Evolutionary conservation across 1,140 invertebrate species (phyloP).

Genomic region (Drosophila subpulchrella): DNA sequence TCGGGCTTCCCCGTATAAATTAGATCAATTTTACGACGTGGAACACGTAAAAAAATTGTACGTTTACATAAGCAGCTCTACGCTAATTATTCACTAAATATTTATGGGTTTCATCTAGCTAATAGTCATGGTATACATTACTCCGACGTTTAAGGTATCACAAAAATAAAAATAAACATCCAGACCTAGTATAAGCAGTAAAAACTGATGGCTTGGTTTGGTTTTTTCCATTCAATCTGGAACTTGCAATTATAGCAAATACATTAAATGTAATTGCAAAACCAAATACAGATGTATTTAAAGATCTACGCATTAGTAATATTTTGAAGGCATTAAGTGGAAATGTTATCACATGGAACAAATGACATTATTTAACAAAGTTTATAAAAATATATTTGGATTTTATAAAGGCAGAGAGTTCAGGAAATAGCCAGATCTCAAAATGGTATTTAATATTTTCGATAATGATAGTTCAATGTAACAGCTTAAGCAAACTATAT

Average conservation of each 20-base stretch:
- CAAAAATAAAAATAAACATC: neutral
- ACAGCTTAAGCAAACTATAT: neutral
- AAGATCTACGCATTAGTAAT: no score
- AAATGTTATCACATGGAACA: no score
- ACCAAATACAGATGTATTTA: neutral
- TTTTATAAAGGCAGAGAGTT: neutral
- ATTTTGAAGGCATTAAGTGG: no score
- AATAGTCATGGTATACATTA: neutral
- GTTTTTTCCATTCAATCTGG: neutral
- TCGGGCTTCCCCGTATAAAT: constrained; percentile 11
- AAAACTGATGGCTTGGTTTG: neutral
- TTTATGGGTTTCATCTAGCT: constrained; percentile 2
- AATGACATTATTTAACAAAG: neutral
- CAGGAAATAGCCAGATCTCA: neutral
- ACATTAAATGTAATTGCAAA: neutral
- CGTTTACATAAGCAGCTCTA: constrained; percentile 3
- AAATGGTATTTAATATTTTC: neutral
- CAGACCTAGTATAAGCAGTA: neutral
- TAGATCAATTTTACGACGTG: neutral
- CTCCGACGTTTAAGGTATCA: neutral
- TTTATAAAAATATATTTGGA: neutral
- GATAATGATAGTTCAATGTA: neutral
- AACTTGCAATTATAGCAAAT: neutral
- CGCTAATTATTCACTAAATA: constrained; percentile 25
- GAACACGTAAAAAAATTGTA: constrained; percentile 12